Evolutionary conservation across 53 echinoderm and acorn worm genomes (phyloP).

Genomic region (Paracentrotus lividus): DNA sequence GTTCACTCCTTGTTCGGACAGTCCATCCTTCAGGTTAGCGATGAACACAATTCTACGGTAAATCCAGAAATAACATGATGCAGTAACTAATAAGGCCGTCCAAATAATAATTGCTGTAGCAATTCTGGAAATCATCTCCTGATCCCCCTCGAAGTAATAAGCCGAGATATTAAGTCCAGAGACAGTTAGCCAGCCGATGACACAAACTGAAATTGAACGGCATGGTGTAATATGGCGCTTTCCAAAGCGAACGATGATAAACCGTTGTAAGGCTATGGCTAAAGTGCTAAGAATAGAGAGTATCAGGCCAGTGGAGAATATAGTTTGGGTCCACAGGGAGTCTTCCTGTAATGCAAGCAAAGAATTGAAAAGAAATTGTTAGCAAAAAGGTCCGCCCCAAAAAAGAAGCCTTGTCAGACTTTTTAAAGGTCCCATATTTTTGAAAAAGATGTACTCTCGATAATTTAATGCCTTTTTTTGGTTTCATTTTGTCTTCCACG

Average conservation of each 20-base stretch:
- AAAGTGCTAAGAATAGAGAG: neutral
- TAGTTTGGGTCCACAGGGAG: neutral
- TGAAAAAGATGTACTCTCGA: too few relatives aligned
- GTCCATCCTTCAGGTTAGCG: neutral
- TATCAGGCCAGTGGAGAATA: neutral
- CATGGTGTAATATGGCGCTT: neutral
- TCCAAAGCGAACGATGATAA: neutral
- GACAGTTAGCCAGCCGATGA: neutral
- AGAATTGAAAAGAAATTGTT: too few relatives aligned
- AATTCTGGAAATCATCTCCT: neutral
- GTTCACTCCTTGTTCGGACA: neutral
- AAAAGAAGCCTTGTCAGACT: too few relatives aligned
- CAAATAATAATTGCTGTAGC: neutral
- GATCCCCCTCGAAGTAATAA: neutral
- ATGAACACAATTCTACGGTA: neutral
- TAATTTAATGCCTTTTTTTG: too few relatives aligned
- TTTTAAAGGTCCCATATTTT: too few relatives aligned
- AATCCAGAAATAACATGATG: neutral
- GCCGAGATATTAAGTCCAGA: neutral
- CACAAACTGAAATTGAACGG: neutral
- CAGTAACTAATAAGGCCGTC: neutral
- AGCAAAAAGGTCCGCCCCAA: too few relatives aligned
- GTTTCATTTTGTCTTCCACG: too few relatives aligned
- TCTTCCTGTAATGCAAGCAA: neutral
- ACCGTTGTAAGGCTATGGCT: neutral